These are phyloP conservation scores for Catamblyrhynchus diadema DNA, from an alignment of 2,797 vertebrate genomes.

Conservation along the genomic window DNA sequence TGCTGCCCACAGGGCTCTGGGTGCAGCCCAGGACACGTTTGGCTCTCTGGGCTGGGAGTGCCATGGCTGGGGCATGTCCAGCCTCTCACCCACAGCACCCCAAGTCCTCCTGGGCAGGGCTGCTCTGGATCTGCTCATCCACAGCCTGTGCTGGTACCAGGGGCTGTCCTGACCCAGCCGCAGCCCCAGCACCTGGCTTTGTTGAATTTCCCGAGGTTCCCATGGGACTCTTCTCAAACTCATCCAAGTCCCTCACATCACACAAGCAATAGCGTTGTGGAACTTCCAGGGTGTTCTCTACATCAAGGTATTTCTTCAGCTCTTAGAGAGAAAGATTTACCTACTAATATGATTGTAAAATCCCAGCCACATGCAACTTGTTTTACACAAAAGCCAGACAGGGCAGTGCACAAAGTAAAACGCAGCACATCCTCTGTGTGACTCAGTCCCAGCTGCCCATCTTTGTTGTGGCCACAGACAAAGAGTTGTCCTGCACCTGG, in stretches of 20 bases:
- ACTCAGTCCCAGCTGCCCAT: constrained; percentile 88
- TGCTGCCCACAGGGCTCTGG: neutral
- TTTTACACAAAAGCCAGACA: constrained; percentile 69
- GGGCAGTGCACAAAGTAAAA: constrained; percentile 78
- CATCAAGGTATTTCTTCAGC: neutral
- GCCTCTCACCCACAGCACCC: neutral
- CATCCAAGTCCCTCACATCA: neutral
- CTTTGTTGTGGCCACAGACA: constrained; percentile 89
- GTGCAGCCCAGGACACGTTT: neutral
- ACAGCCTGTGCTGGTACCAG: no score
- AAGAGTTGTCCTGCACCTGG: constrained; percentile 82
- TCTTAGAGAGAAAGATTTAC: constrained; percentile 62
- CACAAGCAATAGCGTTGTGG: neutral
- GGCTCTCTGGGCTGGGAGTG: neutral
- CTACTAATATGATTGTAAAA: constrained; percentile 87
- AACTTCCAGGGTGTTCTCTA: neutral
- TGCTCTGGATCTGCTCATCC: neutral
- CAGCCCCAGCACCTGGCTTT: neutral
- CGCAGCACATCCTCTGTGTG: constrained; percentile 76
- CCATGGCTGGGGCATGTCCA: neutral
- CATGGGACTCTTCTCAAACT: neutral
- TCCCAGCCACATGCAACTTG: constrained; percentile 93
- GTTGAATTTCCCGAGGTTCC: neutral
- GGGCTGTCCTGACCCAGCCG: neutral
- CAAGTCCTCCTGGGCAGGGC: neutral